A percentile compares a stretch with the other conserved stretches of the same genome.
These are phyloP conservation scores for Alcis repandata DNA, from an alignment of 2,888 invertebrate genomes.

Conservation along the genomic window DNA sequence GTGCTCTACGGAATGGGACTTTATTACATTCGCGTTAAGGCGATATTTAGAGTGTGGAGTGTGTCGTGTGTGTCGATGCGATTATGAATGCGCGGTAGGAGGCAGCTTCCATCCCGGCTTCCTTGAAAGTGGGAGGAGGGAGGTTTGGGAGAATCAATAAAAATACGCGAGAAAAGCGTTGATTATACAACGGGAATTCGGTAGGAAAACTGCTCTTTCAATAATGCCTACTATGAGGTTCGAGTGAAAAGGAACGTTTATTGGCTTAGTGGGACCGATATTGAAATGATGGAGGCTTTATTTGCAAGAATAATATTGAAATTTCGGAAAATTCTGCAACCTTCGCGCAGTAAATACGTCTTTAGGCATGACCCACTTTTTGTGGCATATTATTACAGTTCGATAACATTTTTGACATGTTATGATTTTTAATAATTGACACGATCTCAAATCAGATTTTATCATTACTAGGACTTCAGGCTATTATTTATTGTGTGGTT, in stretches of 20 bases:
- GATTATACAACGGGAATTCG: slow-evolving; percentile 83
- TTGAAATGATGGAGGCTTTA: slow-evolving; percentile 53
- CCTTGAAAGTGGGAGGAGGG: slow-evolving; percentile 69
- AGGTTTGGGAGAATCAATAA: slow-evolving; percentile 82
- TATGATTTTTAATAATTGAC: background rate
- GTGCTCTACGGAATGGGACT: slow-evolving; percentile 57
- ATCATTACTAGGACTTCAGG: no score
- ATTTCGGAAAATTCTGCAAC: slow-evolving; percentile 26
- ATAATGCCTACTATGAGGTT: slow-evolving; percentile 66
- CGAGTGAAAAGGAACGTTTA: slow-evolving; percentile 65
- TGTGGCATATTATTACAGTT: background rate
- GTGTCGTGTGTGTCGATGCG: slow-evolving; percentile 81
- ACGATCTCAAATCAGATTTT: no score
- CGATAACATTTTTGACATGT: background rate
- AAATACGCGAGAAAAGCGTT: slow-evolving; percentile 86
- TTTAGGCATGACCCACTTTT: slow-evolving; percentile 7
- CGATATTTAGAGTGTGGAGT: slow-evolving; percentile 62
- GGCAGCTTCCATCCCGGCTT: slow-evolving; percentile 83
- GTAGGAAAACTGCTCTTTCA: slow-evolving; percentile 76
- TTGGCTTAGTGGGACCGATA: slow-evolving; percentile 56
- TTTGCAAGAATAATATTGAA: slow-evolving; percentile 41
- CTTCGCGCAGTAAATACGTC: background rate
- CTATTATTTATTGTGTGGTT: no score
- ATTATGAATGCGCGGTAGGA: slow-evolving; percentile 87
- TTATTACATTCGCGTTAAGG: slow-evolving; percentile 66